Conservation (phyloP, 2,797 vertebrate genomes). For the Protosalanx chinensis region DNA sequence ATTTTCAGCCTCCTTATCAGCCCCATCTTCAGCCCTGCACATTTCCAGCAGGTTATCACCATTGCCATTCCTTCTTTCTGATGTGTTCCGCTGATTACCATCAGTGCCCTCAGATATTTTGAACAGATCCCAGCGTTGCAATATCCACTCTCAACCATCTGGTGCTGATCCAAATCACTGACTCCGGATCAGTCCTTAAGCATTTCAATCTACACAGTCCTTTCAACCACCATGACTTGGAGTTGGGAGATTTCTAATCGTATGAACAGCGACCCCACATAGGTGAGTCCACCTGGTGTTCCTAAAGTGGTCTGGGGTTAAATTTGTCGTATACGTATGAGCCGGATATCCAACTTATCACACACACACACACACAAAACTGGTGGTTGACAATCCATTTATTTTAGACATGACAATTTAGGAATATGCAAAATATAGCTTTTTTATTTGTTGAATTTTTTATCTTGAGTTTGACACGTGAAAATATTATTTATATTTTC, state of each 20-base stretch:
- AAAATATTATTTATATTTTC: no score
- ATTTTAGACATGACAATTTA: neutral
- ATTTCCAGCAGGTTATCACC: conserved; percentile 87
- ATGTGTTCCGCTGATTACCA: conserved; percentile 88
- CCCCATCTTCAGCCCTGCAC: conserved; percentile 77
- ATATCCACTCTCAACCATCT: conserved; percentile 87
- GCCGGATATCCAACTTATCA: neutral
- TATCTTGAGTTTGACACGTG: neutral
- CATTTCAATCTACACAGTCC: conserved; percentile 77
- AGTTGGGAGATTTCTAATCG: conserved; percentile 61
- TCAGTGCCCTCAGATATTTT: conserved; percentile 89
- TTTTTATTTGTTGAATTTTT: neutral
- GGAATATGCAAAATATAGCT: neutral
- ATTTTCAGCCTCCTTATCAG: conserved; percentile 68
- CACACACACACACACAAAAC: neutral
- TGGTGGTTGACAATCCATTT: neutral
- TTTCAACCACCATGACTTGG: conserved; percentile 54
- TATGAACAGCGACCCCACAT: conserved; percentile 66
- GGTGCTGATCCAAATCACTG: conserved; percentile 89
- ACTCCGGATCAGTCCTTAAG: conserved; percentile 84
- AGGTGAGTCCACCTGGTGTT: conserved; percentile 17
- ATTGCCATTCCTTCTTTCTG: conserved; percentile 83
- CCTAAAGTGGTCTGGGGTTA: conserved; percentile 4
- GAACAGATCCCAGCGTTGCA: conserved; percentile 84
- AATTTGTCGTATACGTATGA: neutral